Evolutionary conservation across 2,888 invertebrate species (phyloP), one percentile per base, ranked within the genome.

Genomic region (Napeogenes inachia): DNA sequence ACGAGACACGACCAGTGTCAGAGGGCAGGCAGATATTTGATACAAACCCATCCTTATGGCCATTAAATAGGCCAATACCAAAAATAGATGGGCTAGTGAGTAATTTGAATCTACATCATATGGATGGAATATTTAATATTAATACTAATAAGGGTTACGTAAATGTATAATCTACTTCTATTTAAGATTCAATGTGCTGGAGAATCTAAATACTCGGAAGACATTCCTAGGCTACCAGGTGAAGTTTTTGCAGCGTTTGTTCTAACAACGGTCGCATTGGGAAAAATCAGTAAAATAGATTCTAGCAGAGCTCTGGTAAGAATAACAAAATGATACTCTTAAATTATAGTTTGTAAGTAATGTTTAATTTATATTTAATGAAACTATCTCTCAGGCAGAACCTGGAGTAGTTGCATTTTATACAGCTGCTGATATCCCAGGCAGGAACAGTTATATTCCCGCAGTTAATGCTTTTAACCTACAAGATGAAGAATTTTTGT

Each of bases 221-320:
- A 95, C 70, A 76, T 93, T 13, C 92, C 92, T 3, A 74, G 85
- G 0, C 74, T 85, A 0, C 87, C 89, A 0, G 91, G 93, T 73
- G 94, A 95, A 82, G 90, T 95, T 0, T 92, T 91, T 75, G 94
- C 92, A 8, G 93, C 93, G 0, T 93, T 95, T 68, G 94, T 94
- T 2, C 74, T 92, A 0, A 30, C 50, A 50, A 50, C 50, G 21
- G 50, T 50, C 3, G 30, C 50, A 3, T 12, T 50, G 50, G 50
- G 50, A 30, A 50, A 50, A 50, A 50, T 50, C 3, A 50, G 8
- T 12, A 21, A 50, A 10, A 50, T 50, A 30, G 50, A 50, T 74
- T 73, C 93, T 0, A 79, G 87, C 0, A 86, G 85, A 47, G 95
- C 95, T 2, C 73, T 95, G 86, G 94, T 93, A 81, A 80, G 78